A percentile compares a stretch with the other conserved stretches of the same genome.
Conservation (phyloP, 2,888 invertebrate genomes). For the Chrysopilus asiliformis region DNA sequence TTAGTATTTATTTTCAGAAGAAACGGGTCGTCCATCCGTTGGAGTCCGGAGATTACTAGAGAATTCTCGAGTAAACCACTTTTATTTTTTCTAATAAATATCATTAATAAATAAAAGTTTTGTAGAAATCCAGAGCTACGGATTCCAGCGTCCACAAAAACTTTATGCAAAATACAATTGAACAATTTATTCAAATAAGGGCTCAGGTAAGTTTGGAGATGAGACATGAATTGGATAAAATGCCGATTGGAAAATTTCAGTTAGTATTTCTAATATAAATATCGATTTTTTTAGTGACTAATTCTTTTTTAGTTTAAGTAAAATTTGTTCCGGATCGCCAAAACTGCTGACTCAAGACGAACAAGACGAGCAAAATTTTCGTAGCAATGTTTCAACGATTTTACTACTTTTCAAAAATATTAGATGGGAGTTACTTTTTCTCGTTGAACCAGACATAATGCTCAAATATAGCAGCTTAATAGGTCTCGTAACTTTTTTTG, state of each 20-base stretch:
- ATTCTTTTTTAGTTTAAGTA: conserved; percentile 22
- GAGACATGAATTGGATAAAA: conserved; percentile 65
- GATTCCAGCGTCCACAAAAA: conserved; percentile 19
- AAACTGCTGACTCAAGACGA: conserved; percentile 31
- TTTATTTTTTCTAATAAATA: too few relatives aligned
- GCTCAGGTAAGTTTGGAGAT: conserved; percentile 50
- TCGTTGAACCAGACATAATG: conserved; percentile 64
- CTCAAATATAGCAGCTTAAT: conserved; percentile 68
- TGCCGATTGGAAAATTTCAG: conserved; percentile 71
- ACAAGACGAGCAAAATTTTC: conserved; percentile 31
- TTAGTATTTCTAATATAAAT: conserved; percentile 30
- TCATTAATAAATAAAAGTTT: background rate
- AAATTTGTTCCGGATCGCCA: conserved; percentile 23
- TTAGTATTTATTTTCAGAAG: too few relatives aligned
- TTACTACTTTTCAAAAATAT: conserved; percentile 50
- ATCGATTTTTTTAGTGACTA: too few relatives aligned
- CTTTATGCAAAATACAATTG: conserved; percentile 36
- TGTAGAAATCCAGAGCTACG: conserved; percentile 27
- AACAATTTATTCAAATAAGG: conserved; percentile 35
- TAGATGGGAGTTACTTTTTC: conserved; percentile 56
- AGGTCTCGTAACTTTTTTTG: conserved; percentile 44
- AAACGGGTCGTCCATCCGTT: too few relatives aligned
- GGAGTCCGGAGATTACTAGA: conserved; percentile 50
- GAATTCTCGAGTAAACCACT: conserved; percentile 38
- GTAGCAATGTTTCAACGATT: conserved; percentile 38